Conservation (phyloP, 2,797 vertebrate species). For the Helarctos malayanus region DNA sequence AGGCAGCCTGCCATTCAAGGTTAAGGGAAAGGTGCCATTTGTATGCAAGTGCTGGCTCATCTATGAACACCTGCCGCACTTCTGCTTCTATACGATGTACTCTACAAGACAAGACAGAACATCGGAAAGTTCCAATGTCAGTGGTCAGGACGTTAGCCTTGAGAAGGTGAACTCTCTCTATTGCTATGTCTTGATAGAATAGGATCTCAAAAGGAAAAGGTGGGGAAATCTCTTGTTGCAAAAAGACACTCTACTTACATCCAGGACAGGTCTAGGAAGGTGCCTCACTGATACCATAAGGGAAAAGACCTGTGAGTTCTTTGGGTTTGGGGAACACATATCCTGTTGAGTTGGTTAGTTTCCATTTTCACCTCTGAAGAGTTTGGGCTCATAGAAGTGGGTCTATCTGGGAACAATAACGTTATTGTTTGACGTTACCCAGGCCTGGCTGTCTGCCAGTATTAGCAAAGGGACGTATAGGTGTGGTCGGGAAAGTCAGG, state of each 20-base stretch:
- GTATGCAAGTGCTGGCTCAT: background rate
- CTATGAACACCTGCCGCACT: background rate
- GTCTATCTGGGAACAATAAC: slow-evolving; percentile 26
- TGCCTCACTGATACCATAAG: slow-evolving; percentile 36
- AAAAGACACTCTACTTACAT: slow-evolving; percentile 44
- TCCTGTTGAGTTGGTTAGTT: background rate
- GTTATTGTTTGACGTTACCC: slow-evolving; percentile 55
- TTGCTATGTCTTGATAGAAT: background rate
- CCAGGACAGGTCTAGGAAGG: slow-evolving; percentile 30
- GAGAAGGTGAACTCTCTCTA: background rate
- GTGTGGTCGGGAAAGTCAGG: slow-evolving; percentile 43
- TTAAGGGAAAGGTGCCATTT: background rate
- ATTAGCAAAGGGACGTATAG: slow-evolving; percentile 38
- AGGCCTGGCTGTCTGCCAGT: slow-evolving; percentile 27
- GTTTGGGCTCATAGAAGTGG: background rate
- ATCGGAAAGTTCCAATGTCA: background rate
- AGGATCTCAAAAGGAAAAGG: background rate
- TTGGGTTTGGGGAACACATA: background rate
- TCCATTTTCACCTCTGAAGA: slow-evolving; percentile 14
- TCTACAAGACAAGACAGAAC: background rate
- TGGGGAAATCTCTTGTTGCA: background rate
- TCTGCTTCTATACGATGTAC: background rate
- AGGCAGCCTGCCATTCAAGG: background rate
- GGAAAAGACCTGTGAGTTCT: slow-evolving; percentile 34
- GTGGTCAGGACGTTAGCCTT: background rate